Base-by-base conservation (phyloP, 2,888 invertebrate genomes). In the Erannis defoliaria region DNA sequence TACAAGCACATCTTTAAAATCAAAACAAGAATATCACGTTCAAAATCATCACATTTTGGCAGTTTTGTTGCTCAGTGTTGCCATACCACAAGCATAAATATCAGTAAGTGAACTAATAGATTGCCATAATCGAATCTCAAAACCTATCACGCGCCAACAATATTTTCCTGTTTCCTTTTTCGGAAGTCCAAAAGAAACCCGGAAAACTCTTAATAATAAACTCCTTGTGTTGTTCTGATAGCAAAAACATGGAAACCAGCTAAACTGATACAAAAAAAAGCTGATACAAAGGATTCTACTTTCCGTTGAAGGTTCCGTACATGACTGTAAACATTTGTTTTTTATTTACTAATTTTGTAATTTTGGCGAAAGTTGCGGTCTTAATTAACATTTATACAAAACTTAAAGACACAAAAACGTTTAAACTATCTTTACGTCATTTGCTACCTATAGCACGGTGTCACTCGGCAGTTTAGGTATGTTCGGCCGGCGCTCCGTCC, bases 141-240 rank as follows among this genome's bases (percentile, higher is more conserved):
- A 18, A 48, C 10, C 14, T 33, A 37, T 8, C 37, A 50, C 29
- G 40, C 51, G 51, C 18, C 40, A 1, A 9, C 51, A 19, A 51
- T 51, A 51, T 51, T 50, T 51, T 21, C 38, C 35, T 19, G 21
- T 38, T 38, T 19, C 49, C 35, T 2, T 29, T 45, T 29, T 46
- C 31, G 0, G 18, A 5, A 19, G 14, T 40, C n/a, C 18, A 51
- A 31, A 40, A 40, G 40, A 8, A 38, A 12, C 26, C 35, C 23
- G 50, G 31, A 51, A 42, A 48, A 35, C 38, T 42, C 43, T 29
- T 43, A 31, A 53, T 37, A 62, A 55, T 55, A 58, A 21, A 43
- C 49, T 55, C 55, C 51, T 51, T 38, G 55, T 38, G 10, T 56
- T 45, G 38, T 63, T 53, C 59, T 49, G 35, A 45, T 43, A 18